phyloP scores from a whole-genome alignment of 2,888 invertebrate genomes.

The Dasypogon diadema region DNA sequence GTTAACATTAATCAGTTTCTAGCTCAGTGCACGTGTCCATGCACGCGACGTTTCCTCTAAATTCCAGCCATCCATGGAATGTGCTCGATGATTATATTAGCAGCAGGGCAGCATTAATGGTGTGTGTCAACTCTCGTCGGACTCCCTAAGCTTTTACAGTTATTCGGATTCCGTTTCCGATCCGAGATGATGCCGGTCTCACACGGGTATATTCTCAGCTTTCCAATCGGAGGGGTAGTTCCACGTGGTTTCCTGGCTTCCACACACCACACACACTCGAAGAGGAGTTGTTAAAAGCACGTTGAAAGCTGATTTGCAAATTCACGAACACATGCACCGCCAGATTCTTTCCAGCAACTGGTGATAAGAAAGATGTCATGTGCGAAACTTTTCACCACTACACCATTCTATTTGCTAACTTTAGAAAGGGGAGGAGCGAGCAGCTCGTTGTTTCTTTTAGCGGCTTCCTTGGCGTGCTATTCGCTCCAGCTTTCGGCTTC shows the following conservation, averaged over 20 bases:
- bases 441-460: constrained; percentile 26
- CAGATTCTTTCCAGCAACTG: constrained; percentile 30
- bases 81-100: too few relatives aligned
- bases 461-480: constrained; percentile 29
- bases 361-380: constrained; percentile 30
- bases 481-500: constrained; percentile 16
- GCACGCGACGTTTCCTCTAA: neutral
- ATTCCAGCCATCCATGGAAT: constrained; percentile 26
- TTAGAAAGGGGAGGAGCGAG: constrained; percentile 39
- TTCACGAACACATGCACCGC: neutral
- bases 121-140: too few relatives aligned
- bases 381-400: constrained; percentile 35
- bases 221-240: neutral
- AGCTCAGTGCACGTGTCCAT: constrained; percentile 18
- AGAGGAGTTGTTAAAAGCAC: neutral
- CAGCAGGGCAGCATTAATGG: too few relatives aligned
- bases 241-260: constrained; percentile 13
- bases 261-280: neutral
- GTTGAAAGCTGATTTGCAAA: too few relatives aligned
- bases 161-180: neutral
- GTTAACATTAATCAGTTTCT: neutral
- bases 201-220: neutral
- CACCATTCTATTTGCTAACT: neutral
- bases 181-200: neutral
- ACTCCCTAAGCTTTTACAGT: constrained; percentile 17